Percentiles rank a stretch among this genome's conserved stretches.
phyloP scores from a whole-genome alignment of 2,797 vertebrate species.

The Brachyalestes nurse region DNA sequence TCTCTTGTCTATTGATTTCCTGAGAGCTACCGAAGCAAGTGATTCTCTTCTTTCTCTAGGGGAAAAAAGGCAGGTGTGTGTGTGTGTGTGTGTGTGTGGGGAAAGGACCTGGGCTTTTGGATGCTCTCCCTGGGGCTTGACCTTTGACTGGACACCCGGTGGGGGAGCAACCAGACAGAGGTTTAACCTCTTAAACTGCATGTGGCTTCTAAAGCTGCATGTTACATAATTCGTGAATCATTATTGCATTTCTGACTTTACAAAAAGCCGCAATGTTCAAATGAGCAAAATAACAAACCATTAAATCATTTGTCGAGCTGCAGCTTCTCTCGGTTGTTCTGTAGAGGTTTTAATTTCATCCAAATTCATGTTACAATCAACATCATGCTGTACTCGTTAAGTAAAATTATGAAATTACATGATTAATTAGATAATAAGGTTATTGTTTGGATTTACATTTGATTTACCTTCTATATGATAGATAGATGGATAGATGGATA shows the following conservation, averaged over 20 bases:
- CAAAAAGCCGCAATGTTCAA: not conserved
- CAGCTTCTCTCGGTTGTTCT: too few species aligned
- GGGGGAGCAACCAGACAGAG: not conserved
- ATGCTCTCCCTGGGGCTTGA: not conserved
- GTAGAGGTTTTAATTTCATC: too few species aligned
- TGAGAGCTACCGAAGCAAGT: conserved; percentile 26
- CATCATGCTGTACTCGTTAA: too few species aligned
- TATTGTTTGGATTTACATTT: too few species aligned
- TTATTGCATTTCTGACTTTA: not conserved
- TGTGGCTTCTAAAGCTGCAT: not conserved
- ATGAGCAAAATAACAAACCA: not conserved
- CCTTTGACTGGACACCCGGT: not conserved
- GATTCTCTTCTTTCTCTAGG: conserved; percentile 6
- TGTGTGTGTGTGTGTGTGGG: too few species aligned
- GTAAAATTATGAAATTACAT: too few species aligned
- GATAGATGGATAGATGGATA: too few species aligned
- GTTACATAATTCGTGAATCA: not conserved
- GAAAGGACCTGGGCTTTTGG: not conserved
- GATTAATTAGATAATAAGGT: too few species aligned
- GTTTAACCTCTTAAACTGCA: not conserved
- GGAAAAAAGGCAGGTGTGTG: not conserved
- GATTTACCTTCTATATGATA: too few species aligned
- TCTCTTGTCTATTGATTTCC: conserved; percentile 41
- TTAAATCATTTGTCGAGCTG: too few species aligned
- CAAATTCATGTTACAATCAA: too few species aligned